Evolutionary conservation across 2,888 invertebrate species (phyloP), one percentile per base, ranked within the genome.

Genomic region (Andrena praecox): DNA sequence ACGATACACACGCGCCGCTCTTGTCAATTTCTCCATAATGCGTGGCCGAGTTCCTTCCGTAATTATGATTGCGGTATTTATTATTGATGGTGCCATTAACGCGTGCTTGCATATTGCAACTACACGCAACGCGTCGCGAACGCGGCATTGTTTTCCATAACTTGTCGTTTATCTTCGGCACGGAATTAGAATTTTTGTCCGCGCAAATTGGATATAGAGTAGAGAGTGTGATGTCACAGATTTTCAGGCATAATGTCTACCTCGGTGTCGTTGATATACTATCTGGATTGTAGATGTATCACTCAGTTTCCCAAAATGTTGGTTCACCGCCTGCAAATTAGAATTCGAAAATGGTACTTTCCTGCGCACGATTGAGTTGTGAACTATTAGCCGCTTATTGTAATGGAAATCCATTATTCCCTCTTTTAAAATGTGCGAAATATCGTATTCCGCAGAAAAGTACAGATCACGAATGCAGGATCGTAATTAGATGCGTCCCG

Each of bases 1-100:
- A 52, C 54, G 31, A 31, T 52, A 48, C 42, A 20, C 24, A 7
- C 54, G 24, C 16, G 4, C 2, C 56, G 20, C 71, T 4, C 72
- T 60, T 67, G 77, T 62, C 66, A 54, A 67, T 67, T 77, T 27
- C 62, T 56, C n/a, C 56, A 31, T 35, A 64, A 68, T 64, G 63
- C 75, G 27, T 27, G 33, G 10, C 63, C 27, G 48, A n/a, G 64
- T 69, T 69, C 33, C 59, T 69, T 66, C 62, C 72, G 72, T 67
- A 77, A 80, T 77, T 68, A 68, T 59, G 67, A 77, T 68, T 31
- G 77, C 62, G 27, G 31, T 35, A 52, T 80, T 76, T 62, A 54
- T 80, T 70, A 77, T 77, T 59, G 63, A 64, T 29, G 33, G 16
- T 5, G 10, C 35, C 48, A 56, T 69, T 71, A 69, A 69, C 54